Evolutionary conservation across 2,113 vertebrate species (phyloP).

Genomic region (Perca schrenkii): DNA sequence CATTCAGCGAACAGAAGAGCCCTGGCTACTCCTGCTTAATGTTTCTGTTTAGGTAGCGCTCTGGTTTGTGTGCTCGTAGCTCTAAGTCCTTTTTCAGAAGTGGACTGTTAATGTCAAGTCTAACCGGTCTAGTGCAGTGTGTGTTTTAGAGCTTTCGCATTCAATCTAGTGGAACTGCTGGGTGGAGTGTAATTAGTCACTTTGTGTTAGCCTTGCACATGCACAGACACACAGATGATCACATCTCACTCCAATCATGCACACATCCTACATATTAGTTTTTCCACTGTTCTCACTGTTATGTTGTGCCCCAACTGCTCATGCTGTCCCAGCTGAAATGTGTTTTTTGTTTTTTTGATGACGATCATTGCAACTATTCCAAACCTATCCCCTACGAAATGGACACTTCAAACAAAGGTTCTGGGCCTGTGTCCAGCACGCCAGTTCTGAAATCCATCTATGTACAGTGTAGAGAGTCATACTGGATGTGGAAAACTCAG

Average conservation of each 20-base stretch:
- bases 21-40: background rate
- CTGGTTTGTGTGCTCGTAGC: background rate
- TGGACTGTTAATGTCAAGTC: slow-evolving; percentile 39
- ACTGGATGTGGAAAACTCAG: background rate
- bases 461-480: background rate
- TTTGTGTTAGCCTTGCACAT: slow-evolving; percentile 15
- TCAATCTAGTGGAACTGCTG: slow-evolving; percentile 24
- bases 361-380: background rate
- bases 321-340: background rate
- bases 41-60: background rate
- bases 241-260: background rate
- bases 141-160: slow-evolving; percentile 31
- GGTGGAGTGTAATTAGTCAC: slow-evolving; percentile 37
- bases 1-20: slow-evolving; percentile 9
- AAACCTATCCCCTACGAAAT: background rate
- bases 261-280: background rate
- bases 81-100: slow-evolving; percentile 36
- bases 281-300: background rate
- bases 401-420: background rate
- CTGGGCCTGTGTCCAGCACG: background rate
- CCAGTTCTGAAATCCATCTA: background rate
- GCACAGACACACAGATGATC: slow-evolving; percentile 15
- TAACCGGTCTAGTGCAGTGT: slow-evolving; percentile 26
- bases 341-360: background rate
- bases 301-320: background rate